Base-by-base conservation (phyloP, 2,888 invertebrate genomes). In the Drosophila borborema region DNA sequence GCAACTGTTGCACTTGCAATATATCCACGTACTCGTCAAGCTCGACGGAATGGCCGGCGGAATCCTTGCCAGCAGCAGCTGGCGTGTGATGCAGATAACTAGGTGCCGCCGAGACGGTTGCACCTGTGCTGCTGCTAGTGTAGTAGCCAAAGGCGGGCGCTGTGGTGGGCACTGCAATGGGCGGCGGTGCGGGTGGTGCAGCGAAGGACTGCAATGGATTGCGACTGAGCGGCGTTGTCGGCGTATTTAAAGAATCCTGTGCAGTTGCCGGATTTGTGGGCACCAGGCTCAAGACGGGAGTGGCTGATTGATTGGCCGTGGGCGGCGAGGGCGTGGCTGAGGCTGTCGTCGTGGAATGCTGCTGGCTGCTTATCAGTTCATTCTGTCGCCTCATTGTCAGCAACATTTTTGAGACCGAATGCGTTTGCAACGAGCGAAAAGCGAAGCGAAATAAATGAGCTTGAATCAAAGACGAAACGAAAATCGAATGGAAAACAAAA, bases 11-110 rank as follows among this genome's bases (percentile, higher is more conserved):
- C 92, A 97, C 97, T 92, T 97, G 97, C 67, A 97, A 95, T 89
- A 97, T 97, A 93, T 97, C 97, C 92, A 97, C 96, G 94, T 96
- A 97, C 94, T 97, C 97, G 94, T 96, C 96, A 53, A 94, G 90
- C 83, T 93, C 92, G 14, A 82, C 91, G 0, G 81, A 54, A 38
- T 54, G 41, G 9, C 54, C 65, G 2, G 59, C 14, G 1, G 67
- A 36, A 0, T 77, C 75, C 31, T 76, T 76, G 8, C 65, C 56
- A 34, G 48, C 34, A 31, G 48, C 23, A 10, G 54, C 28, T 5
- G 55, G 14, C 12, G 53, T 31, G 23, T 74, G 81, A 18, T 73
- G 78, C 63, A 64, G 34, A 28, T 81, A 80, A 10, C 49, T 55
- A 0, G 67, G 1, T 5, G 66, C 10, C 10, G 68, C 12, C 20